A percentile compares a stretch with the other conserved stretches of the same genome.
phyloP scores from a whole-genome alignment of 2,797 vertebrate genomes.

The Jordanella pulchra region DNA sequence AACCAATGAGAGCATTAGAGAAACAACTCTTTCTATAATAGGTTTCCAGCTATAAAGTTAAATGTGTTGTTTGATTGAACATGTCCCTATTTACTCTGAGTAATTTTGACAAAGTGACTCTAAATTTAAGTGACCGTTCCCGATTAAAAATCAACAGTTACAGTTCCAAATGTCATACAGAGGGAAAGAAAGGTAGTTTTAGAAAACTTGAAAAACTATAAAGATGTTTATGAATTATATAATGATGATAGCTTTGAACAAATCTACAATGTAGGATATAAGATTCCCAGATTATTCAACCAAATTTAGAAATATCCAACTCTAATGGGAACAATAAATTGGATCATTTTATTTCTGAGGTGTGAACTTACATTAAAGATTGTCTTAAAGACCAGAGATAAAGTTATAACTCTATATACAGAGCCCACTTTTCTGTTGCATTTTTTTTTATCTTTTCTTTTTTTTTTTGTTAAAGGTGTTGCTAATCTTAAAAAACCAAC shows the following conservation, averaged over 20 bases:
- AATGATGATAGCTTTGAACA: not conserved
- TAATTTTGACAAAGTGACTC: too few species aligned
- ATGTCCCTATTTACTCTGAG: not conserved
- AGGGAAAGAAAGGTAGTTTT: not conserved
- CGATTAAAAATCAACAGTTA: not conserved
- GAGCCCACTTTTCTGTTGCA: too few species aligned
- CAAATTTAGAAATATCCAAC: not conserved
- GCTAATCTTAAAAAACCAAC: too few species aligned
- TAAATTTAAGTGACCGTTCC: too few species aligned
- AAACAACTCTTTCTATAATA: not conserved
- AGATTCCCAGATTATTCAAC: not conserved
- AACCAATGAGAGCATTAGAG: not conserved
- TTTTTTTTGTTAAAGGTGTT: too few species aligned
- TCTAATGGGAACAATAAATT: not conserved
- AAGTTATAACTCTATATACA: too few species aligned
- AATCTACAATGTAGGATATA: not conserved
- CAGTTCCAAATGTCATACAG: not conserved
- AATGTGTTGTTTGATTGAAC: not conserved
- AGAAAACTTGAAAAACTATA: not conserved
- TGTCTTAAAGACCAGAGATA: too few species aligned
- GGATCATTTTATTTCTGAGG: not conserved
- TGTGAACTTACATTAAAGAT: too few species aligned
- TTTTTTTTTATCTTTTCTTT: too few species aligned
- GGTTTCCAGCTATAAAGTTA: not conserved
- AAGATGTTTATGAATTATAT: not conserved